Conservation (phyloP, 2,113 vertebrate species). For the Muntiacus muntjak region DNA sequence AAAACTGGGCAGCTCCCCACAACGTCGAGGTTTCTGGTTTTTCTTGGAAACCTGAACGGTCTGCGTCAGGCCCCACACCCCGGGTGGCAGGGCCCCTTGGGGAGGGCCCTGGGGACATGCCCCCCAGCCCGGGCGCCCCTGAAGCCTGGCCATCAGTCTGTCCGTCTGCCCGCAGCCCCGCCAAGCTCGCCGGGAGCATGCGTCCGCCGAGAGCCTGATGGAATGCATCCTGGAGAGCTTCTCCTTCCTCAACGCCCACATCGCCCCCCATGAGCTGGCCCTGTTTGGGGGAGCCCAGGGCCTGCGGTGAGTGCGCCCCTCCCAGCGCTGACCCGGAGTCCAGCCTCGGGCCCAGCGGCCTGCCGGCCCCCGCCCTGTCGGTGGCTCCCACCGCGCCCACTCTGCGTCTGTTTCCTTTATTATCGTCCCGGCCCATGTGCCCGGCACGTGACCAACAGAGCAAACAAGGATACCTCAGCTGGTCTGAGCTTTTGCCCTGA, state of each 20-base stretch:
- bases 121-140: background rate
- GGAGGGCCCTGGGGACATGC: fast-evolving
- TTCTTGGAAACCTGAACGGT: fast-evolving
- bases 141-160: fast-evolving
- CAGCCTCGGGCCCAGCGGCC: fast-evolving
- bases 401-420: fast-evolving
- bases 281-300: constrained; percentile 85
- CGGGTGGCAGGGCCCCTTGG: background rate
- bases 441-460: background rate
- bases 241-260: constrained; percentile 90
- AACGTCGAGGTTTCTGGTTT: background rate
- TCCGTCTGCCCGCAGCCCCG: constrained; percentile 74
- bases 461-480: fast-evolving
- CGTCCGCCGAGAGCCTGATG: constrained; percentile 89
- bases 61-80: fast-evolving
- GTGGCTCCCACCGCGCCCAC: fast-evolving
- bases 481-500: background rate
- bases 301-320: constrained; percentile 78
- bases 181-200: constrained; percentile 68
- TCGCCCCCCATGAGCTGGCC: constrained; percentile 85
- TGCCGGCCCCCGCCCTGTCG: fast-evolving
- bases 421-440: too few species aligned
- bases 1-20: background rate
- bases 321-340: fast-evolving
- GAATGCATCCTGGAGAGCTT: constrained; percentile 94